Base-by-base conservation (phyloP, 1,140 invertebrate species). In the Lasioglossum baleicum region DNA sequence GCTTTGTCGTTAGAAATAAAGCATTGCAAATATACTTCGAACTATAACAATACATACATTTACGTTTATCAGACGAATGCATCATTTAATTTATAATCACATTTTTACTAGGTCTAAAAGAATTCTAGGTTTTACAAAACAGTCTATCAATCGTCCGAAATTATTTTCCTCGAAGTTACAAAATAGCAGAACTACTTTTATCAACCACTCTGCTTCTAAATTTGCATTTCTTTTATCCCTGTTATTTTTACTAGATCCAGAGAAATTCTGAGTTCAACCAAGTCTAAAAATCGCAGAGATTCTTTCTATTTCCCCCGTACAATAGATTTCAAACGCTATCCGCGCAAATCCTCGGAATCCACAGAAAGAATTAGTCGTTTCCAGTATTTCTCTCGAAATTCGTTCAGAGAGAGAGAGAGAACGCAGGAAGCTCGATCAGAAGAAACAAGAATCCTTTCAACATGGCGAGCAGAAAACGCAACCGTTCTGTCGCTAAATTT, bases 401-500 rank as follows among this genome's bases (percentile, higher is more conserved):
- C 20, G 56, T n/a, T 58, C 56, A 58, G 26, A 26, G 26, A 26
- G 26, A 26, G 26, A 26, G 26, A 26, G 26, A 58, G 56, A 10
- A n/a, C 7, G n/a, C 6, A 58, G 51, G 51, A 53, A 53, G 51
- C 10, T 53, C 51, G 56, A 58, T 20, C 56, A 7, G 56, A n/a
- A n/a, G 56, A 48, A 48, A 48, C 44, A 63, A 66, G 51, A 13
- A n/a, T 65, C 0, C 15, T 31, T 44, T 73, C 56, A 20, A 15
- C 22, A 10, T 65, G n/a, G 20, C 26, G 5, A 61, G n/a, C 17
- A 35, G 44, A 44, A 35, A 71, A 78, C 70, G 42, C 22, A 2
- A 35, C 22, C 17, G 35, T 82, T 78, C 58, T 68, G 74, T 82
- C 79, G 67, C 40, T 22, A 40, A 78, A 10, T 13, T 53, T 51